Evolutionary conservation across 1,140 invertebrate species (phyloP), one percentile per base, ranked within the genome.

Genomic region (Macrocentrus cingulum): DNA sequence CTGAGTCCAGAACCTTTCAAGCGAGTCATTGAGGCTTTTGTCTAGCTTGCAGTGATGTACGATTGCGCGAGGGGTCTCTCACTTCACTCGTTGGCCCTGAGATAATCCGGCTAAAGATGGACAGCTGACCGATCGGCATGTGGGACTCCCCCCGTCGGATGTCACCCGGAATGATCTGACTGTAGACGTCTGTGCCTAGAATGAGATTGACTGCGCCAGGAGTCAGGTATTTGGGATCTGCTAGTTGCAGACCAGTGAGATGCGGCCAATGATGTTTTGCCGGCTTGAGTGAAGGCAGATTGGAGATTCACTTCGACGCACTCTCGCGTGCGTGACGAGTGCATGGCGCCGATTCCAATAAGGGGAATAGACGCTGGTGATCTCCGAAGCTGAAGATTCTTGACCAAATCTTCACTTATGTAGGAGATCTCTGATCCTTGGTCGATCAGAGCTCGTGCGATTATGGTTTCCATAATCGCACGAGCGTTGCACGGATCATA

Each of bases 381-480:
- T n/a, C 9, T 42, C 16, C 1, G 19, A 48, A 32, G n/a, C n/a
- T 51, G 36, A 19, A 19, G 1, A n/a, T 22, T 59, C 49, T 13
- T 48, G 53, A 16, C 48, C 29, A 41, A 54, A 50, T 2, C n/a
- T n/a, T n/a, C n/a, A n/a, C n/a, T n/a, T n/a, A n/a, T n/a, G n/a
- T n/a, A n/a, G n/a, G 45, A 42, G 34, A 56, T 16, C 19, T 60
- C 32, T 11, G 53, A 61, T 9, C 48, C 53, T 9, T 45, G 54
- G 56, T 61, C 59, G 16, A 56, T 45, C 16, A 61, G 46, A 1
- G 45, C 1, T 11, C 49, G 48, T 20, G 16, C 49, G 25, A n/a
- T 22, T 25, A 23, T 49, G 52, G 41, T 7, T 36, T n/a, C 20
- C 9, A 49, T 16, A 4, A 51, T 42, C 8, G 49, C n/a, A n/a